Evolutionary conservation across 2,888 invertebrate species (phyloP).

Genomic region (Agelastica alni): DNA sequence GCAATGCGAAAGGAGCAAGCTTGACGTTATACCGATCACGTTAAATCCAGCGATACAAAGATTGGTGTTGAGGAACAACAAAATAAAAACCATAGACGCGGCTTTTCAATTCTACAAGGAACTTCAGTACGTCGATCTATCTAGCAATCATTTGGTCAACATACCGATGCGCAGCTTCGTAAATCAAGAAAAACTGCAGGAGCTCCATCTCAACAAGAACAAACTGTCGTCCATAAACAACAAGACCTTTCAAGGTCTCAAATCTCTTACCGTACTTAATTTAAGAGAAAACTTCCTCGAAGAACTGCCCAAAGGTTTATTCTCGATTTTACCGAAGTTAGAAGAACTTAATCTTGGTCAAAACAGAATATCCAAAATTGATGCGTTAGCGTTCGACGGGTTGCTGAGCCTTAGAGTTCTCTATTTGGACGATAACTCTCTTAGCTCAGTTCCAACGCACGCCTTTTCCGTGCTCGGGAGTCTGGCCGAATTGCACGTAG

Average conservation of each 20-base stretch:
- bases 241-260: slow-evolving; percentile 78
- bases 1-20: slow-evolving; percentile 80
- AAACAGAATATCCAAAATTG: slow-evolving; percentile 81
- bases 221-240: slow-evolving; percentile 81
- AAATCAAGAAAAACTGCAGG: slow-evolving; percentile 79
- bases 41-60: slow-evolving; percentile 88
- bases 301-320: slow-evolving; percentile 74
- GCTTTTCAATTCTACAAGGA: slow-evolving; percentile 88
- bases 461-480: slow-evolving; percentile 75
- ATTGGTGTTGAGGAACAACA: slow-evolving; percentile 81
- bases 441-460: slow-evolving; percentile 75
- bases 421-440: slow-evolving; percentile 82
- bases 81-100: slow-evolving; percentile 86
- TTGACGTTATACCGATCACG: slow-evolving; percentile 88
- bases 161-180: slow-evolving; percentile 80
- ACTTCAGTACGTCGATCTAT: slow-evolving; percentile 82
- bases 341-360: slow-evolving; percentile 86
- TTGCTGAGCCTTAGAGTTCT: slow-evolving; percentile 76
- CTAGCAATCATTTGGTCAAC: slow-evolving; percentile 81
- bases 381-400: slow-evolving; percentile 76
- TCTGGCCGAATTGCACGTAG: slow-evolving; percentile 82
- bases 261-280: slow-evolving; percentile 78
- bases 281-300: slow-evolving; percentile 81
- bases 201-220: slow-evolving; percentile 82
- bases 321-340: slow-evolving; percentile 73